Evolutionary conservation across 2,888 invertebrate genomes (phyloP), one percentile per base, ranked within the genome.

Genomic region (Stenotaenia linearis): DNA sequence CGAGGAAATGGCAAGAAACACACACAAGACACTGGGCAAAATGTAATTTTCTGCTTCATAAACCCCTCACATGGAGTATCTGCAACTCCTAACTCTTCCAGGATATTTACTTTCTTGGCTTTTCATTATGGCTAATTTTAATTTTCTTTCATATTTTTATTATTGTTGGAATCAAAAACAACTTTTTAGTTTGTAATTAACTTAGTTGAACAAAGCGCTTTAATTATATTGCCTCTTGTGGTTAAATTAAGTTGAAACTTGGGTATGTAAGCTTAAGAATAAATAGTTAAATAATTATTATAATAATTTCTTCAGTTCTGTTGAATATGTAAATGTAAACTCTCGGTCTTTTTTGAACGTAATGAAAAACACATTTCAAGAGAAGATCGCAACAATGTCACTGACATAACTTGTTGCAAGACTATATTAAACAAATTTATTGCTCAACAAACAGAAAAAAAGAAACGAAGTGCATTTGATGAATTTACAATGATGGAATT

Each of bases 11-110:
- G 69, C 69, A 69, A 69, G 69, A 69, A 69, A 69, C 69, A 3
- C 69, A 3, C 69, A 23, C 69, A 69, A 69, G 69, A 69, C 69
- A 69, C 69, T 69, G 69, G 69, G 69, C 69, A 69, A 69, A 69
- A 69, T 69, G 69, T 69, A 69, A 69, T 69, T 69, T 69, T 69
- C 69, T 69, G 69, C 69, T 69, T 69, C 69, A 69, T 69, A 69
- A 69, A 69, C 69, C 69, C 69, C 69, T 5, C 25, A 69, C 25
- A 69, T 69, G n/a, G n/a, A 28, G 25, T 28, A 28, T 69, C 69
- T 69, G 23, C 25, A 69, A 28, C 25, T 15, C 25, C 69, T 28
- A 69, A 69, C 69, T 69, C 25, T 69, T 69, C 69, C 69, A 69
- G 28, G 69, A 69, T 69, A 69, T 69, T 69, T 69, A 69, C 69